These are phyloP conservation scores for Eurystomus glaucurus DNA, from an alignment of 2,797 vertebrate genomes.

Conservation along the genomic window DNA sequence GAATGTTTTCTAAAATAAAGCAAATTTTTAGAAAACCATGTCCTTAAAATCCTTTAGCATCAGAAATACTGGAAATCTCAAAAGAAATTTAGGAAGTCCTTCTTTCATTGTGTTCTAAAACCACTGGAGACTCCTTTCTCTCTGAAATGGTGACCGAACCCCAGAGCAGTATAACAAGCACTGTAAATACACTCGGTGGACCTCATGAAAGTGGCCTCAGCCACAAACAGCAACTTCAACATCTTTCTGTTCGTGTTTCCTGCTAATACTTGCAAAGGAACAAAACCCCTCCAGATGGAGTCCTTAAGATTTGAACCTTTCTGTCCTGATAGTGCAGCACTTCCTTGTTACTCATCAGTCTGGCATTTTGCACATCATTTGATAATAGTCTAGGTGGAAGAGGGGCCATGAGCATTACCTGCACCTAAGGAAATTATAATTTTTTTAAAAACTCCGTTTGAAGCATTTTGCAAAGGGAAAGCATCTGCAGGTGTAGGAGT, in stretches of 20 bases:
- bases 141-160: conserved; percentile 11
- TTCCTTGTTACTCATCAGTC: neutral
- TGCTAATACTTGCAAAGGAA: conserved; percentile 25
- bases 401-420: neutral
- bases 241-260: conserved; percentile 2
- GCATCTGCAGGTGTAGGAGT: neutral
- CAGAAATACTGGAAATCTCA: neutral
- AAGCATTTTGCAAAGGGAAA: neutral
- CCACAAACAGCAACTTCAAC: conserved; percentile 4
- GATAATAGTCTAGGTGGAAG: neutral
- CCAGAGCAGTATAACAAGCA: neutral
- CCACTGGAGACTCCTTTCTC: neutral
- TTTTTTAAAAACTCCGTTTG: neutral
- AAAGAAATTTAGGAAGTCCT: conserved; percentile 4
- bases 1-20: conserved; percentile 62
- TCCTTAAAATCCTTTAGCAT: neutral
- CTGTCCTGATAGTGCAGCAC: neutral
- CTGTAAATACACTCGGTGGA: conserved; percentile 18
- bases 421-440: neutral
- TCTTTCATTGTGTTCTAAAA: neutral
- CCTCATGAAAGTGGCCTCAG: neutral
- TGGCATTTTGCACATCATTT: neutral
- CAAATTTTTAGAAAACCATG: neutral
- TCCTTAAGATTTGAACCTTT: neutral
- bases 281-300: neutral